Conservation (phyloP, 2,113 vertebrate genomes). For the Misgurnus anguillicaudatus region DNA sequence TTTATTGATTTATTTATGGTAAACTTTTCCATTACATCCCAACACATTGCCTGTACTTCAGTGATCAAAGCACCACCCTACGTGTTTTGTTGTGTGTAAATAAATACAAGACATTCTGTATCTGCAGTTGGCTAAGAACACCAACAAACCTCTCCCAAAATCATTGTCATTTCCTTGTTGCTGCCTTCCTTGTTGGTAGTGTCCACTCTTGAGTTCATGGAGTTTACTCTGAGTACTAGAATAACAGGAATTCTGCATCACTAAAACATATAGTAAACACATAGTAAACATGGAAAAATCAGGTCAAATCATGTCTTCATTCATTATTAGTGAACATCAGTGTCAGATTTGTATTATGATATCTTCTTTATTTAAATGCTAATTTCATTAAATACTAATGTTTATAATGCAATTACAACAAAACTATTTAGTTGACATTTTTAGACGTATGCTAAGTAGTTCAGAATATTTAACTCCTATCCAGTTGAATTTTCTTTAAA, state of each 20-base stretch:
- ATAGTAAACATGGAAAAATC: too few species aligned
- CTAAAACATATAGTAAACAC: background rate
- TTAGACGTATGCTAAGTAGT: too few species aligned
- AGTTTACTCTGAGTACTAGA: conserved; percentile 3
- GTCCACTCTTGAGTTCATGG: background rate
- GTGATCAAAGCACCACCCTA: conserved; percentile 1
- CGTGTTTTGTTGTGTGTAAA: conserved; percentile 51
- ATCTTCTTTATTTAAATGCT: too few species aligned
- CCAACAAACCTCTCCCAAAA: conserved; percentile 30
- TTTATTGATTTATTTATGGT: background rate
- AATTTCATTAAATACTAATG: too few species aligned
- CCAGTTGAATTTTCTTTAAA: too few species aligned
- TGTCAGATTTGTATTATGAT: too few species aligned
- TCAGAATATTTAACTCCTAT: too few species aligned
- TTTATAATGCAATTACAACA: too few species aligned
- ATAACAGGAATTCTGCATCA: background rate
- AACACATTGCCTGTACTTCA: too few species aligned
- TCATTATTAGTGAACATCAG: background rate
- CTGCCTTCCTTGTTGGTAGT: conserved; percentile 28
- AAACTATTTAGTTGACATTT: too few species aligned
- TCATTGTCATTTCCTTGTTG: conserved; percentile 39
- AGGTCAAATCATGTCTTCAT: background rate
- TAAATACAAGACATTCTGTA: conserved; percentile 40
- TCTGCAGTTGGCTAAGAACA: conserved; percentile 37
- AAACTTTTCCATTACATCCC: background rate